Conservation (phyloP, 2,797 vertebrate genomes). For the Pterois miles region DNA sequence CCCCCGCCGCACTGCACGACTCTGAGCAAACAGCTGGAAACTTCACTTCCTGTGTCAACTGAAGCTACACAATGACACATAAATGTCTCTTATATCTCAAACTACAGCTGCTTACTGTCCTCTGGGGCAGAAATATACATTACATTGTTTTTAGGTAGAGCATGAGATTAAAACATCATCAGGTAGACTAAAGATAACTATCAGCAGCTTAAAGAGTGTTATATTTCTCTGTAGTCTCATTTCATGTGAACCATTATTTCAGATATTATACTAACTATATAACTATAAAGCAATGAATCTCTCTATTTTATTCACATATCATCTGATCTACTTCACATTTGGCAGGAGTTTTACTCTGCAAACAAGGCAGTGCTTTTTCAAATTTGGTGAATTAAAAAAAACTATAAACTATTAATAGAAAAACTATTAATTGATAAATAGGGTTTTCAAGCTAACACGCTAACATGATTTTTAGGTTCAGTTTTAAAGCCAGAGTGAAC, state of each 20-base stretch:
- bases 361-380: no score
- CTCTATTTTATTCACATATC: no score
- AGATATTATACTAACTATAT: neutral
- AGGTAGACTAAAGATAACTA: neutral
- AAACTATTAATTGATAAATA: no score
- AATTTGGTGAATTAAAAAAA: no score
- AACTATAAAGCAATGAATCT: no score
- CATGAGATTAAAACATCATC: neutral
- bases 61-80: constrained; percentile 2
- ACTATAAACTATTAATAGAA: no score
- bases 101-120: constrained; percentile 2
- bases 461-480: no score
- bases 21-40: constrained; percentile 42
- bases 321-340: no score
- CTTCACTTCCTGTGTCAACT: constrained; percentile 43
- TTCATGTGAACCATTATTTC: neutral
- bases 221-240: neutral
- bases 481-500: no score
- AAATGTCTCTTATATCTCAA: neutral
- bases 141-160: neutral
- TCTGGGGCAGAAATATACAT: constrained; percentile 12
- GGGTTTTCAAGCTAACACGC: no score
- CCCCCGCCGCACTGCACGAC: neutral
- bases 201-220: neutral
- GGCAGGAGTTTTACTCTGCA: no score